A percentile compares a stretch with the other conserved stretches of the same genome.
These are phyloP conservation scores for Spodoptera frugiperda DNA, from an alignment of 1,140 invertebrate genomes.

Conservation along the genomic window DNA sequence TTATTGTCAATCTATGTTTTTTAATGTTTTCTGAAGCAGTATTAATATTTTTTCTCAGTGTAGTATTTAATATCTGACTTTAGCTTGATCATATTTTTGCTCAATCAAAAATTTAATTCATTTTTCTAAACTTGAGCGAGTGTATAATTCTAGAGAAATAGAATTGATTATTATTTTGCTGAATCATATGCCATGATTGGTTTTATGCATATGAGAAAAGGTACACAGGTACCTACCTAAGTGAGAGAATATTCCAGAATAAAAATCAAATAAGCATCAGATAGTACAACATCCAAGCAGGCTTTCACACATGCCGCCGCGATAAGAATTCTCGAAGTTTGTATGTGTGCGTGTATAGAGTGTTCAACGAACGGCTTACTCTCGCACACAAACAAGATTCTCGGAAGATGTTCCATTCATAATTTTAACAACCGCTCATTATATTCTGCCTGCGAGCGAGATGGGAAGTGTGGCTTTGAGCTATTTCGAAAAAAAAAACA, in stretches of 20 bases:
- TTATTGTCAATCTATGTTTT: conserved; percentile 22
- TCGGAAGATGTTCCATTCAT: conserved; percentile 76
- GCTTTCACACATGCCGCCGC: conserved; percentile 49
- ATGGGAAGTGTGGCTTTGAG: conserved; percentile 58
- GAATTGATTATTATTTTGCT: conserved; percentile 14
- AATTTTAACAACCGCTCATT: conserved; percentile 81
- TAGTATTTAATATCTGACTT: background rate
- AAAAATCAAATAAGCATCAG: conserved; percentile 47
- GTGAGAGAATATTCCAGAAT: conserved; percentile 43
- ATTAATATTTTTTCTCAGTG: background rate
- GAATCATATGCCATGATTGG: conserved; percentile 28
- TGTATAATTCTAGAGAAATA: background rate
- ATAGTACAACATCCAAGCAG: conserved; percentile 42
- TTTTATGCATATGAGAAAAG: conserved; percentile 27
- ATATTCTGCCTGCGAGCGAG: conserved; percentile 60
- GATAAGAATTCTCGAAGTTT: conserved; percentile 27
- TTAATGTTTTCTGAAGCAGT: conserved; percentile 1
- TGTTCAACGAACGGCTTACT: conserved; percentile 48
- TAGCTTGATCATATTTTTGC: background rate
- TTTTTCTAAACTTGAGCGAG: background rate
- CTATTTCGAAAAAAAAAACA: conserved; percentile 57
- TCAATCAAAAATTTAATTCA: too few species aligned
- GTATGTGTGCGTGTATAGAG: conserved; percentile 45
- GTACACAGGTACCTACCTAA: conserved; percentile 6
- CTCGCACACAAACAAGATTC: conserved; percentile 58